phyloP scores from a whole-genome alignment of 2,888 invertebrate species.

The Siphonodentalium dalli region DNA sequence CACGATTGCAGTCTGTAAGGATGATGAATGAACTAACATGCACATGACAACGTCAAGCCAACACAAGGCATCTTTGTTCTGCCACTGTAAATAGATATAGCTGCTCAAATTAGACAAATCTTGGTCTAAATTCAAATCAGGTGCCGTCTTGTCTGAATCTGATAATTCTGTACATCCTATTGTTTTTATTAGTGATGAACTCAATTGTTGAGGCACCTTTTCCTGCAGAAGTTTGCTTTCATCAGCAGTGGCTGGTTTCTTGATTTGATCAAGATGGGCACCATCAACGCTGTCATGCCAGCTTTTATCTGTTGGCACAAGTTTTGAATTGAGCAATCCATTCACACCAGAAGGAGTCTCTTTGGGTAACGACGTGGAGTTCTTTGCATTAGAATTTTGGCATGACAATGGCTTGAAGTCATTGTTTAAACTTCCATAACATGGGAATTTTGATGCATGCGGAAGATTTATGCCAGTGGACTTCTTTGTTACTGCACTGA shows the following conservation, averaged over 20 bases:
- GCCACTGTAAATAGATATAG: conserved; percentile 52
- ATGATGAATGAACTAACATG: conserved; percentile 48
- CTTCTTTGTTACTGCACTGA: too few relatives aligned
- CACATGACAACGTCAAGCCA: conserved; percentile 61
- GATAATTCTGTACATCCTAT: neutral
- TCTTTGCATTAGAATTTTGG: too few relatives aligned
- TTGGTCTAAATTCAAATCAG: too few relatives aligned
- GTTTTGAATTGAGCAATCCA: too few relatives aligned
- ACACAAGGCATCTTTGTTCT: conserved; percentile 59
- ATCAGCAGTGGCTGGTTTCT: neutral
- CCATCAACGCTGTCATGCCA: neutral
- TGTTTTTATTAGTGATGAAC: neutral
- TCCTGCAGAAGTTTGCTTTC: neutral
- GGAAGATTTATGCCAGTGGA: too few relatives aligned
- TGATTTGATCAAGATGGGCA: neutral
- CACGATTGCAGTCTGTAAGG: too few relatives aligned
- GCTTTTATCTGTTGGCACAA: neutral
- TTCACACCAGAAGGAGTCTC: too few relatives aligned
- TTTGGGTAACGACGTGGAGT: too few relatives aligned
- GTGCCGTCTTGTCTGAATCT: conserved; percentile 27
- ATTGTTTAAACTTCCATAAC: too few relatives aligned
- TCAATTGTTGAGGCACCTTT: neutral
- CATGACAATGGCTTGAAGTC: too few relatives aligned
- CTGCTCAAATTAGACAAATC: too few relatives aligned
- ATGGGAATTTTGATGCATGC: too few relatives aligned